A percentile compares a stretch with the other conserved stretches of the same genome.
Evolutionary conservation across 2,797 vertebrate genomes (phyloP).

Genomic region (Pampus argenteus): DNA sequence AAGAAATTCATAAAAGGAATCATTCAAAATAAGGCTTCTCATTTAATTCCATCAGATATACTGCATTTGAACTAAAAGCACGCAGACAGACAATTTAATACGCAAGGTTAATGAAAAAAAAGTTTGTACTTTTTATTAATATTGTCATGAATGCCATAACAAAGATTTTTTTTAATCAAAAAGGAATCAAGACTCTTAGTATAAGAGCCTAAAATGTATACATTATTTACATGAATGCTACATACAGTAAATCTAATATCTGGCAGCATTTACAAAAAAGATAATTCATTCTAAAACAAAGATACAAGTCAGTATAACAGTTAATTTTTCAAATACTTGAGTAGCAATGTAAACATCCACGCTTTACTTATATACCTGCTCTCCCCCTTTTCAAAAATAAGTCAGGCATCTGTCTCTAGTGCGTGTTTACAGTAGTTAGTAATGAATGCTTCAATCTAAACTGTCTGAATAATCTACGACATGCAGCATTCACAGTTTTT

Average conservation of each 20-base stretch:
- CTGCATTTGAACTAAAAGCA: background rate
- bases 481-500: conserved; percentile 37
- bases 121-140: conserved; percentile 73
- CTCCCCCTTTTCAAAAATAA: conserved; percentile 29
- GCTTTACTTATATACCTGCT: conserved; percentile 62
- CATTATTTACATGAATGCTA: conserved; percentile 80
- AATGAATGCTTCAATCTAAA: conserved; percentile 38
- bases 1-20: too few species aligned
- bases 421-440: conserved; percentile 45
- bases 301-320: conserved; percentile 65
- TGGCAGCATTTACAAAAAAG: conserved; percentile 75
- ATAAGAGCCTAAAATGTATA: conserved; percentile 79
- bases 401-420: conserved; percentile 39
- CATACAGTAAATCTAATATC: conserved; percentile 60
- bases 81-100: background rate
- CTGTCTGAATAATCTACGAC: conserved; percentile 17
- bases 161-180: conserved; percentile 62
- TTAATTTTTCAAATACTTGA: conserved; percentile 67
- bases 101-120: conserved; percentile 27
- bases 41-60: background rate
- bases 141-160: conserved; percentile 72
- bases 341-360: conserved; percentile 83
- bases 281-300: conserved; percentile 69
- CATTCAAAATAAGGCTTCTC: background rate
- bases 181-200: conserved; percentile 74